These are phyloP conservation scores for Papilio xuthus DNA, from an alignment of 1,140 invertebrate species.

Conservation along the genomic window DNA sequence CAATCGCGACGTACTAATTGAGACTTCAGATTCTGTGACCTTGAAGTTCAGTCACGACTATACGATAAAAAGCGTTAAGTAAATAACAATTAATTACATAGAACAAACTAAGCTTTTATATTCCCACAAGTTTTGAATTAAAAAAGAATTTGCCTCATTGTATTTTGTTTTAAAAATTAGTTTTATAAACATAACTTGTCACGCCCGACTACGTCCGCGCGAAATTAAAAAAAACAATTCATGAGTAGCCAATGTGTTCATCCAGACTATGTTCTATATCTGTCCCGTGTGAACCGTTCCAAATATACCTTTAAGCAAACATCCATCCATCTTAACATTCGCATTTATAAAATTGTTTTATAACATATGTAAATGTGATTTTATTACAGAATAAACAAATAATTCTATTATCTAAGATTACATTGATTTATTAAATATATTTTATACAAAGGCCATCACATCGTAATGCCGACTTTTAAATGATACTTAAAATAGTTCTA, in stretches of 20 bases:
- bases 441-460: neutral
- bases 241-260: too few species aligned
- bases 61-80: neutral
- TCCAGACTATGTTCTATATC: too few species aligned
- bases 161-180: too few species aligned
- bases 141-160: neutral
- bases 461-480: neutral
- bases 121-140: neutral
- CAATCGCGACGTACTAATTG: neutral
- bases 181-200: too few species aligned
- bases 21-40: neutral
- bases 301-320: too few species aligned
- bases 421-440: neutral
- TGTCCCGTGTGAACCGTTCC: too few species aligned
- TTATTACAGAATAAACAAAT: neutral
- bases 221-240: too few species aligned
- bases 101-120: neutral
- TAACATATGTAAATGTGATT: neutral
- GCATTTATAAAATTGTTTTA: too few species aligned
- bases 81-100: neutral
- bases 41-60: constrained; percentile 1
- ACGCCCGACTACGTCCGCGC: too few species aligned
- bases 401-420: neutral
- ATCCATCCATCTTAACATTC: too few species aligned
- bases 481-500: neutral